These are phyloP conservation scores for Achlya flavicornis DNA, from an alignment of 2,888 invertebrate species.

Conservation along the genomic window DNA sequence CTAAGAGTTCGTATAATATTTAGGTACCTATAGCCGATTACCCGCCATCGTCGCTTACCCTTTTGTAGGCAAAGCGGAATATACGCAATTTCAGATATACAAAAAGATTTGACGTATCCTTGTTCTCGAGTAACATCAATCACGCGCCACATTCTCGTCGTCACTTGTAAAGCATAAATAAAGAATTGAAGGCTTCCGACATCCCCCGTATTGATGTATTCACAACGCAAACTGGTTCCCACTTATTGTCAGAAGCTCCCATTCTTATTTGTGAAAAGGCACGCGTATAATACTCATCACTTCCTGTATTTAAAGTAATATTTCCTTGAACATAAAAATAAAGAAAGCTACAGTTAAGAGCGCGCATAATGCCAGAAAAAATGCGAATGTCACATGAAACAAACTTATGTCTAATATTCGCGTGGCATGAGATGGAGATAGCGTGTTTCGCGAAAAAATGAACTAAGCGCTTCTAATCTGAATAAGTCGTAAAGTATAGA, in stretches of 20 bases:
- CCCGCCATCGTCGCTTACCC: slow-evolving; percentile 28
- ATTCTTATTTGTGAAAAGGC: slow-evolving; percentile 45
- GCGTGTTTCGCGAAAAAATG: too few relatives aligned
- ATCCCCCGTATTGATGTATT: slow-evolving; percentile 67
- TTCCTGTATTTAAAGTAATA: slow-evolving; percentile 23
- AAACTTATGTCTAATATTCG: too few relatives aligned
- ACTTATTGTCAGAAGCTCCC: slow-evolving; percentile 58
- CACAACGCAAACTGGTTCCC: slow-evolving; percentile 58
- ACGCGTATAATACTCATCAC: slow-evolving; percentile 43
- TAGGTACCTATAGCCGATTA: slow-evolving; percentile 13
- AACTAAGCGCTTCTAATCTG: too few relatives aligned
- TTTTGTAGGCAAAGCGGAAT: slow-evolving; percentile 41
- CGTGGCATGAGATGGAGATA: too few relatives aligned
- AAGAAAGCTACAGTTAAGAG: slow-evolving; percentile 10
- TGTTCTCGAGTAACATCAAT: slow-evolving; percentile 69
- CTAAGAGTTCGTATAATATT: too few relatives aligned
- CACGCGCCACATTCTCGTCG: slow-evolving; percentile 62
- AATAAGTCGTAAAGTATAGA: too few relatives aligned
- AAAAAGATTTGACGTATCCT: slow-evolving; percentile 67
- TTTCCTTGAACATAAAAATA: slow-evolving; percentile 13
- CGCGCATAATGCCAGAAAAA: too few relatives aligned
- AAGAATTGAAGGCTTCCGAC: slow-evolving; percentile 67
- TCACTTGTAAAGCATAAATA: slow-evolving; percentile 69
- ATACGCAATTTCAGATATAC: slow-evolving; percentile 49
- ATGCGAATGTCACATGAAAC: too few relatives aligned